These are phyloP conservation scores for Aspidoscelis tigris DNA, from an alignment of 2,113 vertebrate species.

Conservation along the genomic window DNA sequence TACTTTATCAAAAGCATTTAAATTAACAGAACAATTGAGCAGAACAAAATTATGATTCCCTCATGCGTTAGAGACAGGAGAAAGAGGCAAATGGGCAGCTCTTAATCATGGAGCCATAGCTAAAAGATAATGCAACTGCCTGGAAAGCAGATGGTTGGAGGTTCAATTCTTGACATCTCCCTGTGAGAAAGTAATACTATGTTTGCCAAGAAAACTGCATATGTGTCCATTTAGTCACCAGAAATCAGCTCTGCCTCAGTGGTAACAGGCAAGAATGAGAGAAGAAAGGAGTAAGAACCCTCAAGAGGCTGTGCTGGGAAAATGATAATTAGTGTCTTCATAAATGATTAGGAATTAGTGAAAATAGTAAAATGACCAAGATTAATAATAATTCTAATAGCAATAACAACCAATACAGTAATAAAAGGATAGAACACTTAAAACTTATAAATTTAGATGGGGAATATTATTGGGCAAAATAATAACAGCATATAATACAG, in stretches of 20 bases:
- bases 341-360: not conserved
- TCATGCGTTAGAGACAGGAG: not conserved
- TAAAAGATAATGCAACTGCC: no score
- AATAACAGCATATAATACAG: not conserved
- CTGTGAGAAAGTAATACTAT: no score
- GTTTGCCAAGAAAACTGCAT: no score
- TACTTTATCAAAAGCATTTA: not conserved
- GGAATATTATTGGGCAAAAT: not conserved
- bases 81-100: not conserved
- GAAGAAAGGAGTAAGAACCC: not conserved
- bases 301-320: not conserved
- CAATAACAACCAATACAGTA: not conserved
- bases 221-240: no score
- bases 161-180: no score
- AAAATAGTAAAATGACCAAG: not conserved
- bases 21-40: not conserved
- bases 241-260: no score
- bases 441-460: not conserved
- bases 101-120: no score
- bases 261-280: not conserved
- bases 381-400: not conserved
- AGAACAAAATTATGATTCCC: not conserved
- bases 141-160: no score
- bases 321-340: not conserved
- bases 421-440: not conserved